Evolutionary conservation across 2,888 invertebrate genomes (phyloP), one percentile per base, ranked within the genome.

Genomic region (Caenorhabditis zanzibari): DNA sequence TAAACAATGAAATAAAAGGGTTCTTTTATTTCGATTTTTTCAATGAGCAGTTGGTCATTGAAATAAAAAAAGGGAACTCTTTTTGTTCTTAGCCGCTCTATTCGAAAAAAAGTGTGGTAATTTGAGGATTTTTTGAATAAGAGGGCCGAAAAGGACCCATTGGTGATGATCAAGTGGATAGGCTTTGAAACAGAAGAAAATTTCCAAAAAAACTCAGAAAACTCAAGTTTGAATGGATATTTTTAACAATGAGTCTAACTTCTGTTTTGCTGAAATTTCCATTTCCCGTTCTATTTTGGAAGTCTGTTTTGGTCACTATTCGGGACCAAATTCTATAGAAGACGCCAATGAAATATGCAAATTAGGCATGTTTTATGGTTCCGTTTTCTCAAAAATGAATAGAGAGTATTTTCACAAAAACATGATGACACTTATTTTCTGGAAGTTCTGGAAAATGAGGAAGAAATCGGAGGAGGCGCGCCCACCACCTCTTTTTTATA

Each of bases 1-100:
- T 64, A n/a, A 28, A 32, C 38, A 59, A 26, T 24, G 72, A 9
- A 58, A 72, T 35, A 72, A 28, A 73, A 28, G 19, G 47, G 5
- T 38, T 12, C 10, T 12, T 38, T 38, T 12, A 2, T 12, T 38
- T 38, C n/a, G 19, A 19, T 19, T 47, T n/a, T n/a, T n/a, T 19
- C 47, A 47, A 47, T 47, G 47, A 47, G 47, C 47, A 47, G 19
- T n/a, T 47, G 47, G 47, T 47, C 47, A 47, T 19, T 19, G 6
- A 47, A 47, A 44, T 16, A 10, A 44, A 44, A 41, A 44, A 47
- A 47, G 5, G 14, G 47, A 47, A 47, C 47, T 47, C 47, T 47
- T 47, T 47, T 47, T 47, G 47, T 47, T 47, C 47, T n/a, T 38
- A 10, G 19, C 4, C 0, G 47, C 47, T n/a, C 47, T 47, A 19